A percentile compares a stretch with the other conserved stretches of the same genome.
These are phyloP conservation scores for Pavo muticus DNA, from an alignment of 2,113 vertebrate species.

Conservation along the genomic window DNA sequence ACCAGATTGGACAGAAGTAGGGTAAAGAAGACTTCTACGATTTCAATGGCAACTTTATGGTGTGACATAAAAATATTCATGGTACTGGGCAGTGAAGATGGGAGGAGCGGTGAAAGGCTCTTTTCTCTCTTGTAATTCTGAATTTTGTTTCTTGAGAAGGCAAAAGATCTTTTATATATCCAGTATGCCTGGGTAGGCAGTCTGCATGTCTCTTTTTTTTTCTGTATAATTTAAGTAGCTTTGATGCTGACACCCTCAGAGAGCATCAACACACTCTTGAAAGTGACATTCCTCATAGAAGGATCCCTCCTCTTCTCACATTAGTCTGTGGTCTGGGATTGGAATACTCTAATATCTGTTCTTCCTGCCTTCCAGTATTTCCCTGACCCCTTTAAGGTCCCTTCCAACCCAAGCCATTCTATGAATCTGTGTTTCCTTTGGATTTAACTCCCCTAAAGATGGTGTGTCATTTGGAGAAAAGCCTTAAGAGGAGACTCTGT, in stretches of 20 bases:
- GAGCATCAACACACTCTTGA: neutral
- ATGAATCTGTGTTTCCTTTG: neutral
- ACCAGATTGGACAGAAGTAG: neutral
- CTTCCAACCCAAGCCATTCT: neutral
- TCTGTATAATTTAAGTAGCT: neutral
- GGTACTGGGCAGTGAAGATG: neutral
- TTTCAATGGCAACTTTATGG: neutral
- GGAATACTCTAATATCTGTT: neutral
- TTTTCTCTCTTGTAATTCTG: neutral
- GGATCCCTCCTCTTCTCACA: neutral
- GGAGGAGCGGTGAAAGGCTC: neutral
- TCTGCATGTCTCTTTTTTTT: neutral
- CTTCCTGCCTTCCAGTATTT: neutral
- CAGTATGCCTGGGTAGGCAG: accelerated
- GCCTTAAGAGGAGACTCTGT: neutral
- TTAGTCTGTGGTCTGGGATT: neutral
- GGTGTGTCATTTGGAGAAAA: neutral
- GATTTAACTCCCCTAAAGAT: neutral
- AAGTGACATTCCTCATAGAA: neutral
- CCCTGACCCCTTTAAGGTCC: neutral
- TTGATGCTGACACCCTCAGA: neutral
- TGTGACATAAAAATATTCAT: neutral
- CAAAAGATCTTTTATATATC: neutral
- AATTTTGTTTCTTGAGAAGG: neutral
- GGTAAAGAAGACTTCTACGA: neutral